Percentiles rank a stretch among this genome's conserved stretches.
Conservation (phyloP, 2,113 vertebrate species). For the Corythornis madagascariensis region DNA sequence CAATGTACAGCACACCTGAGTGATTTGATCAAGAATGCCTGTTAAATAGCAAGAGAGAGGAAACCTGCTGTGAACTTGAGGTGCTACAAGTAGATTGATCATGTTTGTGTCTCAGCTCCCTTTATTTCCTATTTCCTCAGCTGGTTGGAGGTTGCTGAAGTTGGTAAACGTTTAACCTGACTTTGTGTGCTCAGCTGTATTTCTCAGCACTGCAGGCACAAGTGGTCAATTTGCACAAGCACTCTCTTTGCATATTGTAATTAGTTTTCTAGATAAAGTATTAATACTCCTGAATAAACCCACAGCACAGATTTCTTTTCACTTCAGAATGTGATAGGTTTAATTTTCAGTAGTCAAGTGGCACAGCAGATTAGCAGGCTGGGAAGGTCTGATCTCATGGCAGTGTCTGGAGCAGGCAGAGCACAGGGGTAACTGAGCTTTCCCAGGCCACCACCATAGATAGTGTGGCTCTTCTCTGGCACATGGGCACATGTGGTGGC, state of each 20-base stretch:
- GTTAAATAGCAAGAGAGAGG: neutral
- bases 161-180: neutral
- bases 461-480: neutral
- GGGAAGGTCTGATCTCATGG: neutral
- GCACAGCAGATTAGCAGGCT: neutral
- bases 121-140: neutral
- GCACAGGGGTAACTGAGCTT: neutral
- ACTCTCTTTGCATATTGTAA: neutral
- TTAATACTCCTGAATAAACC: neutral
- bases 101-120: neutral
- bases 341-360: neutral
- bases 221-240: neutral
- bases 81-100: neutral
- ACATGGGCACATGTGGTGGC: neutral
- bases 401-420: rapidly evolving
- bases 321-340: neutral
- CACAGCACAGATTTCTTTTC: neutral
- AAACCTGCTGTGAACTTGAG: neutral
- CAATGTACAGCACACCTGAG: neutral
- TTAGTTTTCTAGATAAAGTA: neutral
- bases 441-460: rapidly evolving
- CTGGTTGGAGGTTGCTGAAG: neutral
- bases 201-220: neutral
- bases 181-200: neutral
- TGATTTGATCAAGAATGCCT: neutral